phyloP scores from a whole-genome alignment of 2,797 vertebrate genomes.

The Alfaro cultratus region DNA sequence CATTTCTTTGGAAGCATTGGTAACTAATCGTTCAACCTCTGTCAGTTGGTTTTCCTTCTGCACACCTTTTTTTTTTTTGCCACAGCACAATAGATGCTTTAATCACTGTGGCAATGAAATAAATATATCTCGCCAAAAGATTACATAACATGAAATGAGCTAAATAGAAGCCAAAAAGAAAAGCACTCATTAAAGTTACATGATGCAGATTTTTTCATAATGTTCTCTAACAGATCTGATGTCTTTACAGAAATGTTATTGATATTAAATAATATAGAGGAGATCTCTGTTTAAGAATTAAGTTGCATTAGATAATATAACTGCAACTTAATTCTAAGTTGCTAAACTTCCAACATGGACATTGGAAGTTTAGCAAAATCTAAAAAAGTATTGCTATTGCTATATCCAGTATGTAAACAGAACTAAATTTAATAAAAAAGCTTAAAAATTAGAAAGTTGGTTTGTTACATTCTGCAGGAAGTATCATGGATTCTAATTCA shows the following conservation, averaged over 20 bases:
- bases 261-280: not conserved
- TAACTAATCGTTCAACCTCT: not conserved
- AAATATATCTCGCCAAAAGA: not conserved
- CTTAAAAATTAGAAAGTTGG: not conserved
- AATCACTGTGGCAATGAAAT: not conserved
- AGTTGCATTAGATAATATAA: not conserved
- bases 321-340: too few species aligned
- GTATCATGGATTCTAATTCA: not conserved
- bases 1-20: not conserved
- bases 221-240: not conserved
- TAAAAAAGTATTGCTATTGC: not conserved
- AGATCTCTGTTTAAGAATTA: not conserved
- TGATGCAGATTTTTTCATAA: not conserved
- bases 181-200: not conserved
- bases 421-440: not conserved
- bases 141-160: not conserved
- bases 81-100: not conserved
- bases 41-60: slow-evolving; percentile 4
- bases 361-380: too few species aligned
- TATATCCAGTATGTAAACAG: not conserved
- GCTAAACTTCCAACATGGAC: too few species aligned
- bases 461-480: not conserved
- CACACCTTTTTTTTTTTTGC: not conserved
- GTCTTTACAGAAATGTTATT: not conserved
- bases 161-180: not conserved